Conservation (phyloP, 2,888 invertebrate genomes). For the Cataglyphis albicans region DNA sequence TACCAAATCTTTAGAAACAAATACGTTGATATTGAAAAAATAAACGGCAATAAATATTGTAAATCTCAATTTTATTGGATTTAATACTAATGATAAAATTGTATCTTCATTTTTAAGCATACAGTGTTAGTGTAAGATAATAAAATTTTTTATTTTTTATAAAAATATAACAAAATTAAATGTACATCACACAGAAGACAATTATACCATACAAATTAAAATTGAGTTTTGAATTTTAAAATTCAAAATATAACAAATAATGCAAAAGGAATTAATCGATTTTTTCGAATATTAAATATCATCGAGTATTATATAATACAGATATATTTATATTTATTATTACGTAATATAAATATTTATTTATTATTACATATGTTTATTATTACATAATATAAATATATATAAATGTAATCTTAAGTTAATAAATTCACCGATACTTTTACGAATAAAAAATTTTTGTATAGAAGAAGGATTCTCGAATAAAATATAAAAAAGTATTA, state of each 20-base stretch:
- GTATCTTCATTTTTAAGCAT: neutral
- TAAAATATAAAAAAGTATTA: slow-evolving; percentile 25
- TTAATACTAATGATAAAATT: neutral
- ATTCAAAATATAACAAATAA: neutral
- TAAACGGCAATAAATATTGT: neutral
- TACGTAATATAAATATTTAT: too few relatives aligned
- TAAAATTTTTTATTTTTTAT: neutral
- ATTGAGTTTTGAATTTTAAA: neutral
- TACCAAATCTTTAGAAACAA: neutral
- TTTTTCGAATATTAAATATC: neutral
- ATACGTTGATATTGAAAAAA: neutral
- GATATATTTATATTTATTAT: too few relatives aligned
- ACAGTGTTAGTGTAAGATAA: neutral
- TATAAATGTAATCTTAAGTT: neutral
- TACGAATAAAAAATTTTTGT: neutral
- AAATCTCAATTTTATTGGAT: neutral
- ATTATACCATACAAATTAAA: neutral
- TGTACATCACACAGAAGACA: neutral
- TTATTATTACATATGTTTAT: too few relatives aligned
- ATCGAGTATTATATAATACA: neutral
- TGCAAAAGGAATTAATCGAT: neutral
- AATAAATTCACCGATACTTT: neutral
- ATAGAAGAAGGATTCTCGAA: neutral
- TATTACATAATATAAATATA: too few relatives aligned
- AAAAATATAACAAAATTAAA: slow-evolving; percentile 3